Percentiles rank a stretch among this genome's conserved stretches.
Evolutionary conservation across 1,140 invertebrate genomes (phyloP).

Genomic region (Hyposmocoma kahamanoa): DNA sequence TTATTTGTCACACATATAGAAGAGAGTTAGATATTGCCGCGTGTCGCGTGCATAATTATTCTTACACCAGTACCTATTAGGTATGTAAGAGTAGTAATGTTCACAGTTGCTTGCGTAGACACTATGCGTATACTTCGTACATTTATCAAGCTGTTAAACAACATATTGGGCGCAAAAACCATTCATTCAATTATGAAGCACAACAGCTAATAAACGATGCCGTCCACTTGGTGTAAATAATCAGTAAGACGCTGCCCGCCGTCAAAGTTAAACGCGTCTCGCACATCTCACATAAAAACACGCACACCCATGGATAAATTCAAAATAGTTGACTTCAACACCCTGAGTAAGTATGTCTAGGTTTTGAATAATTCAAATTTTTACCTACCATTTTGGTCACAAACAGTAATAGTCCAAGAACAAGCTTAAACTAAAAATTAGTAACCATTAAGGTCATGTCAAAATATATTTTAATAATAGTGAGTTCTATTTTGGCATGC

Average conservation of each 20-base stretch:
- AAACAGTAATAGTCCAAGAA: neutral
- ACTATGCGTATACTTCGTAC: too few species aligned
- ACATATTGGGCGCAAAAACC: slow-evolving; percentile 91
- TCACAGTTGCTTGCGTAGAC: too few species aligned
- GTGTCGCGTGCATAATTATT: too few species aligned
- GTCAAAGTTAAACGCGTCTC: slow-evolving; percentile 22
- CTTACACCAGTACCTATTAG: too few species aligned
- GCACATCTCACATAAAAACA: slow-evolving; percentile 9
- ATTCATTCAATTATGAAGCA: slow-evolving; percentile 38
- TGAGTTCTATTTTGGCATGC: neutral
- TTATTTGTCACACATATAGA: too few species aligned
- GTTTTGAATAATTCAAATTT: neutral
- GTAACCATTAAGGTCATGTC: neutral
- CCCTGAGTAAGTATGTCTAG: slow-evolving; percentile 44
- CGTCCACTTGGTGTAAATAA: slow-evolving; percentile 31
- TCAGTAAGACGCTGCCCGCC: slow-evolving; percentile 55
- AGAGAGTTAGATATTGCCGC: too few species aligned
- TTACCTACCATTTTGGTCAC: neutral
- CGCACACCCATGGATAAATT: slow-evolving; percentile 44
- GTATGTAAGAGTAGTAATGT: too few species aligned
- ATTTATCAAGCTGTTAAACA: too few species aligned
- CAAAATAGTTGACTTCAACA: slow-evolving; percentile 48
- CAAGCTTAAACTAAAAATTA: neutral
- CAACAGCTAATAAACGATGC: slow-evolving; percentile 54
- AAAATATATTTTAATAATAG: slow-evolving; percentile 1